These are phyloP conservation scores for Gorsachius goisagi DNA, from an alignment of 2,113 vertebrate genomes.

Conservation along the genomic window DNA sequence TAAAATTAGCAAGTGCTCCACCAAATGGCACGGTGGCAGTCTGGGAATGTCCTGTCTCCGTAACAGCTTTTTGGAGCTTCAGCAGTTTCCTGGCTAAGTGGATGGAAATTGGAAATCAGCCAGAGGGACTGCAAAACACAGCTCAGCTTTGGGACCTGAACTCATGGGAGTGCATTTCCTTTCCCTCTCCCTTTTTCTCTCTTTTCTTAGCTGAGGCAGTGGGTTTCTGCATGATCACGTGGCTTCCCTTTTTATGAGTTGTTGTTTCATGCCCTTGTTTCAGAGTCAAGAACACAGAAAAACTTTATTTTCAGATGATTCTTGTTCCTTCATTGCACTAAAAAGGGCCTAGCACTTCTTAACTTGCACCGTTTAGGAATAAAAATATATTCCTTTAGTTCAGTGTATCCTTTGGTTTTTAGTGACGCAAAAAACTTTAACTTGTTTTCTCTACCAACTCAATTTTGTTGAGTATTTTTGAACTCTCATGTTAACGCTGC, in stretches of 20 bases:
- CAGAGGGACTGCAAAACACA: constrained; percentile 79
- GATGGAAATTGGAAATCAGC: constrained; percentile 81
- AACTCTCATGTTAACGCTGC: not conserved
- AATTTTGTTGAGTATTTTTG: not conserved
- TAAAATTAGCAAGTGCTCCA: constrained; percentile 76
- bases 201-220: not conserved
- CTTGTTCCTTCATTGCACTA: not conserved
- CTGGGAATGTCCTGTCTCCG: constrained; percentile 79
- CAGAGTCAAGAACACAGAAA: not conserved
- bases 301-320: not conserved
- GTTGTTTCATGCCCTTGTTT: not conserved
- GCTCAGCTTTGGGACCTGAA: constrained; percentile 3
- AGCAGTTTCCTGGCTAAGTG: constrained; percentile 73
- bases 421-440: not conserved
- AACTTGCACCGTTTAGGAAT: not conserved
- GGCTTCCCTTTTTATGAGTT: not conserved
- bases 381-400: not conserved
- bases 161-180: not conserved
- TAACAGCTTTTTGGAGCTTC: constrained; percentile 75
- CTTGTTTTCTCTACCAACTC: not conserved
- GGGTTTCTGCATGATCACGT: not conserved
- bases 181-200: not conserved
- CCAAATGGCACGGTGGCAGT: constrained; percentile 70
- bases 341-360: not conserved
- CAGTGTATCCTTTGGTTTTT: not conserved